phyloP scores from a whole-genome alignment of 1,140 invertebrate species.

The Aphelinus certus region DNA sequence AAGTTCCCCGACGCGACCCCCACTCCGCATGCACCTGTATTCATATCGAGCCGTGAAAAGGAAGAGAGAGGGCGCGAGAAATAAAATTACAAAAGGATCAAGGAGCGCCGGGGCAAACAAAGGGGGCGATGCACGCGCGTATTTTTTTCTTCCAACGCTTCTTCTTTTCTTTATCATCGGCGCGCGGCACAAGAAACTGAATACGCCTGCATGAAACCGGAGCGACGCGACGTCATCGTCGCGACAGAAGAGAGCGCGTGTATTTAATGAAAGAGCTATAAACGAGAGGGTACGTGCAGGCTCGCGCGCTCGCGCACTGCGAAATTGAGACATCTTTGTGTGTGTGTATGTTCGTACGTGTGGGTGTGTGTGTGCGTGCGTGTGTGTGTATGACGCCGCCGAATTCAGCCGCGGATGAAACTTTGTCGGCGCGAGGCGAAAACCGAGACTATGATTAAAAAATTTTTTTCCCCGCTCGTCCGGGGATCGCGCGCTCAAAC shows the following conservation, averaged over 20 bases:
- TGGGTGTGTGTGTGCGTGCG: too few relatives aligned
- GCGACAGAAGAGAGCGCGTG: neutral
- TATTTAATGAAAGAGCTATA: neutral
- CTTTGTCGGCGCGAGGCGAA: too few relatives aligned
- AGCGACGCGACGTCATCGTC: constrained; percentile 4
- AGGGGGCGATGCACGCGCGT: neutral
- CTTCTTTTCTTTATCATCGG: neutral
- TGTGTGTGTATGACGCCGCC: too few relatives aligned
- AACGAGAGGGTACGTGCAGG: neutral
- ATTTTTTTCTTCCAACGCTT: neutral
- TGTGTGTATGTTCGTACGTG: neutral
- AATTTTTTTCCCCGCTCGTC: too few relatives aligned
- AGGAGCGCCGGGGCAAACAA: constrained; percentile 4
- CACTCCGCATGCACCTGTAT: neutral
- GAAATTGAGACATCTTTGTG: constrained; percentile 7
- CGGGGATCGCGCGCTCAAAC: too few relatives aligned
- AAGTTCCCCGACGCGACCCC: constrained; percentile 1
- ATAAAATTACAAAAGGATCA: neutral
- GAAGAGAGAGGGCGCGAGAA: neutral
- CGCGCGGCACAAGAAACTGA: constrained; percentile 12
- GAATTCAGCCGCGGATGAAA: too few relatives aligned
- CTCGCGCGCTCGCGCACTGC: neutral
- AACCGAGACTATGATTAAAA: too few relatives aligned
- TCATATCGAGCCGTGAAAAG: too few relatives aligned
- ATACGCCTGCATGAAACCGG: constrained; percentile 39